Evolutionary conservation across 2,888 invertebrate genomes (phyloP).

Genomic region (Arrhopalites spinosus): DNA sequence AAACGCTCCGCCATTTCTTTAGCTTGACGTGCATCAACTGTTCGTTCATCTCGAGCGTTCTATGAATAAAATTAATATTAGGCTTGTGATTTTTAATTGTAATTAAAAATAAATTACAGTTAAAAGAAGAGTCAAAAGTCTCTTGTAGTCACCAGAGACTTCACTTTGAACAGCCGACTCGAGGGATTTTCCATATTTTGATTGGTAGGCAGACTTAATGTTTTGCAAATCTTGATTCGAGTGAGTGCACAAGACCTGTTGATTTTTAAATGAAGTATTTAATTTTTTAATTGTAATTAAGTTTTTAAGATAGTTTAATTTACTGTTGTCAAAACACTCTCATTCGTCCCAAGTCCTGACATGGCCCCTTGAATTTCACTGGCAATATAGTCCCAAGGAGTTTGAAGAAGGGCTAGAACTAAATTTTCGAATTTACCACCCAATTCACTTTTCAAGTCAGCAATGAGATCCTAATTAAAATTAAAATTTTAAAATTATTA

Average conservation of each 20-base stretch:
- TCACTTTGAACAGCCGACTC: constrained; percentile 77
- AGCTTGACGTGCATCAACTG: constrained; percentile 62
- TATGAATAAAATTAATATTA: no score
- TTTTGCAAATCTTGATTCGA: constrained; percentile 70
- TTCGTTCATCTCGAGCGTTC: not conserved
- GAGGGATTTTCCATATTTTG: constrained; percentile 59
- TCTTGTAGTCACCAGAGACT: constrained; percentile 77
- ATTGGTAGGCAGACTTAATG: constrained; percentile 69
- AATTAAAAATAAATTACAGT: no score
- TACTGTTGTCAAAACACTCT: constrained; percentile 59
- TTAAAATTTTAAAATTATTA: not conserved
- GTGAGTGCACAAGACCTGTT: constrained; percentile 65
- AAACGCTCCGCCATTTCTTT: constrained; percentile 72
- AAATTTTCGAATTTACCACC: constrained; percentile 78
- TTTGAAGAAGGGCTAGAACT: constrained; percentile 71
- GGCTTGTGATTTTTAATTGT: no score
- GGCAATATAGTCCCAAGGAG: constrained; percentile 63
- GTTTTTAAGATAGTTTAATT: no score
- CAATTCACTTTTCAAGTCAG: constrained; percentile 73
- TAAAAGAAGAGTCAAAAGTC: constrained; percentile 73
- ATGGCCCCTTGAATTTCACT: constrained; percentile 59
- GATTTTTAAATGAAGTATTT: no score
- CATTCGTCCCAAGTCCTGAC: constrained; percentile 58
- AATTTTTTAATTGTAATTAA: no score
- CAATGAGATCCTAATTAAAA: constrained; percentile 66